Base-by-base conservation (phyloP, 1,140 invertebrate genomes). In the Atta texana region DNA sequence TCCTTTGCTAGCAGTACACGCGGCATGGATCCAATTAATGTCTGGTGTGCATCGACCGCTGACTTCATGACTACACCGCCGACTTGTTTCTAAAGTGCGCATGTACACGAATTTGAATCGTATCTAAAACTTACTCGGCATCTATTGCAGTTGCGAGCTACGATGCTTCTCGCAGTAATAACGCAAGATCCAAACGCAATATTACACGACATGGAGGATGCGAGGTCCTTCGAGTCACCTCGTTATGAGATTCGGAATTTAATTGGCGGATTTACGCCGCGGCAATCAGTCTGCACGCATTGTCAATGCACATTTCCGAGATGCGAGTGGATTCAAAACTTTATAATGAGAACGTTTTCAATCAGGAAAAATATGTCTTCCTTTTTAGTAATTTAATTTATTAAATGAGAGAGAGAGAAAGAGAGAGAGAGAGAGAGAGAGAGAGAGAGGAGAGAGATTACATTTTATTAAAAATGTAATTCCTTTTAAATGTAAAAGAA, bases 221-320 rank as follows among this genome's bases (percentile, higher is more conserved):
- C 51, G 18, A 18, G 51, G 3, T 39, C 51, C 51, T 24, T 16
- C 53, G 34, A 16, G 24, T 71, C 8, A 14, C 34, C 51, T 81
- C 78, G 31, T 81, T 81, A 81, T 44, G 64, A 71, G 34, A 71
- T 81, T 71, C 51, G 34, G 8, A 21, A 71, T 81, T 81, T 71
- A 81, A 81, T 81, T 81, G 66, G 64, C 51, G 77, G 16, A 71
- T 59, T n/a, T 80, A 55, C 14, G 63, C 28, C 53, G 21, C 21
- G 34, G 16, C 53, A 81, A 59, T 68, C 64, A 57, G 31, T n/a
- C 5, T 24, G 34, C 39, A 57, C 12, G 51, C 34, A 16, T 69
- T 12, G 49, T 69, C 34, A 31, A 71, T 34, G 34, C 51, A 49
- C 31, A 44, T 71, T 71, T 69, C 51, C 34, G 21, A 21, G 61